Base-by-base conservation (phyloP, 2,113 vertebrate species). In the Apodemus speciosus region DNA sequence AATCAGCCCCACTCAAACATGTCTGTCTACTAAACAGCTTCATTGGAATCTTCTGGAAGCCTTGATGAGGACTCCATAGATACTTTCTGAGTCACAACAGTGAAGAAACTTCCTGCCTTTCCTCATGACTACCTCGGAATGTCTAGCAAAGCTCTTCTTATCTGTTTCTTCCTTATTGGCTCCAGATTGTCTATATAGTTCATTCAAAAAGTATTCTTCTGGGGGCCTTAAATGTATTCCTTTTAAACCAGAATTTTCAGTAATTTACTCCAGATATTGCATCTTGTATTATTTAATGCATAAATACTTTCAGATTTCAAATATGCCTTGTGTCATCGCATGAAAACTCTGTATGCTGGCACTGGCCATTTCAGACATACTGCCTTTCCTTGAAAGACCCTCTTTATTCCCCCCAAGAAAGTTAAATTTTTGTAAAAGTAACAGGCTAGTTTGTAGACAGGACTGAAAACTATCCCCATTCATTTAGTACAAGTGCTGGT, bases 251-350 rank as follows among this genome's bases (percentile, higher is more conserved):
- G 95, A 62, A 95, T 95, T 95, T 96, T 96, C 84, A 79, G 76
- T 97, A 96, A 97, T 97, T 94, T 96, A 92, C 94, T 96, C 95
- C 96, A 97, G 96, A 95, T 56, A 88, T 72, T 46, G 75, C 75
- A 87, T 81, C 95, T 96, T 94, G 66, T 93, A 94, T 95, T 90
- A 96, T 96, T 96, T 97, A 97, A 96, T 88, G 92, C 89, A 94
- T 97, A 96, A 97, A 94, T 96, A 85, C 66, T 96, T 96, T 97
- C 96, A 96, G 92, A 95, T 96, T 97, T 94, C 85, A 96, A 97
- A 95, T 92, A 91, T 88, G 87, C 85, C 92, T 93, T 95, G 30
- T 88, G 92, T 96, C 89, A 92, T 75, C 46, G 58, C 69, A 69
- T 64, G 73, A 69, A 96, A 94, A 89, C 93, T 84, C 68, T 53